Evolutionary conservation across 2,113 vertebrate species (phyloP).

Genomic region (Uropsilus gracilis): DNA sequence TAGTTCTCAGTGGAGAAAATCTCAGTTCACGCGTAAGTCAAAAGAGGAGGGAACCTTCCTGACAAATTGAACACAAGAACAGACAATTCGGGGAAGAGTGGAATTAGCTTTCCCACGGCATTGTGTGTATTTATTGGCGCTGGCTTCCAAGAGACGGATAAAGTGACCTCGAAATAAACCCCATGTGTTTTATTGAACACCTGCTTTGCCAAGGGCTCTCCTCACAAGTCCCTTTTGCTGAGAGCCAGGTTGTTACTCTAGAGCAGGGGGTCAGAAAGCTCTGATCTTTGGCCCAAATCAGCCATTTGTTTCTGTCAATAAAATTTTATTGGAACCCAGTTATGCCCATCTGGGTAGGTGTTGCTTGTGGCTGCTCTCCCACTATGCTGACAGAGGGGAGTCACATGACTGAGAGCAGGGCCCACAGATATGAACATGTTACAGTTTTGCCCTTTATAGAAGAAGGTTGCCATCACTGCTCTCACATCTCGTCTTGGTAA

Average conservation of each 20-base stretch:
- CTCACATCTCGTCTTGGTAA: not conserved
- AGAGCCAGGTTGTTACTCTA: not conserved
- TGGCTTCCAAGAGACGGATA: not conserved
- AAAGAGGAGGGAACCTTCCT: not conserved
- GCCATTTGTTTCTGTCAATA: not conserved
- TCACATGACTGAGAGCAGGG: not conserved
- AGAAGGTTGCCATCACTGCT: not conserved
- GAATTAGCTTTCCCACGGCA: not conserved
- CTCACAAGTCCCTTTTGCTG: not conserved
- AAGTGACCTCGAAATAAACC: not conserved
- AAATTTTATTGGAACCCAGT: not conserved
- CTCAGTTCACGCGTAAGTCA: not conserved
- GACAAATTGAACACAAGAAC: slow-evolving; percentile 15
- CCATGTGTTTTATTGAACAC: not conserved
- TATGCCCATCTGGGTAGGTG: not conserved
- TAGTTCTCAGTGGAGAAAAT: not conserved
- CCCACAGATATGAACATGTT: not conserved
- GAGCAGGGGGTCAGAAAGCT: not conserved
- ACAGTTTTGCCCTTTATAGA: not conserved
- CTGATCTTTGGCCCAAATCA: not conserved
- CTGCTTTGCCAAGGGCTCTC: not conserved
- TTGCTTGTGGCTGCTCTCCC: not conserved
- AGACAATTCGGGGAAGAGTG: not conserved
- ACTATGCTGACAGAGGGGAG: not conserved
- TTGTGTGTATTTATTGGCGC: not conserved